A percentile compares a stretch with the other conserved stretches of the same genome.
Conservation (phyloP, 2,888 invertebrate genomes). For the Monoplex corrugatus region DNA sequence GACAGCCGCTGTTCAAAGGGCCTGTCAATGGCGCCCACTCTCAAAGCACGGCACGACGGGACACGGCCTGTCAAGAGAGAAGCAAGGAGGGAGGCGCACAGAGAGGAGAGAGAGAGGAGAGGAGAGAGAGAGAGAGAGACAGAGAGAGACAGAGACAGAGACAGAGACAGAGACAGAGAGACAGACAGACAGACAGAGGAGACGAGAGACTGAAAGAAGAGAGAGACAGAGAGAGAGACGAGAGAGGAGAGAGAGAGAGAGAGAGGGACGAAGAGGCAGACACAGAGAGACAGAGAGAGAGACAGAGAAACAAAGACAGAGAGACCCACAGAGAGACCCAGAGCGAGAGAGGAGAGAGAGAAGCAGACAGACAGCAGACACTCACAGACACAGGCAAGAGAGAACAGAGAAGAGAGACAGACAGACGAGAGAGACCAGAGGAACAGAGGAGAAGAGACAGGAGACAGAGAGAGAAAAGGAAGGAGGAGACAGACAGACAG, state of each 20-base stretch:
- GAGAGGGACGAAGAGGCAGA: background rate
- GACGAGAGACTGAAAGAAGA: too few species aligned
- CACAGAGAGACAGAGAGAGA: slow-evolving; percentile 33
- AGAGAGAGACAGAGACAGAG: background rate
- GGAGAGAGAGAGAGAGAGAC: slow-evolving; percentile 35
- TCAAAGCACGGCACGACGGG: background rate
- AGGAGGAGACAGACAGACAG: background rate
- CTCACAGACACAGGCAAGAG: background rate
- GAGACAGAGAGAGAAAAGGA: background rate
- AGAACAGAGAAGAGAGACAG: background rate
- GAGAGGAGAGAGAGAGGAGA: slow-evolving; percentile 29
- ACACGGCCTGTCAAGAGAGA: slow-evolving; percentile 25
- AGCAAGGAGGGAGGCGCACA: slow-evolving; percentile 34
- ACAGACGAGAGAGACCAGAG: background rate
- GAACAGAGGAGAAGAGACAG: background rate
- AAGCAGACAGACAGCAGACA: slow-evolving; percentile 3
- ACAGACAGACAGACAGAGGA: background rate
- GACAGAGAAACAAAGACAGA: background rate
- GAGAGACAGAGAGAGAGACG: too few species aligned
- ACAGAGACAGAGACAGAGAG: slow-evolving; percentile 5
- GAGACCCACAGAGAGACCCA: background rate
- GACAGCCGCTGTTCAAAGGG: too few species aligned
- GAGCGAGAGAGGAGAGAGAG: background rate
- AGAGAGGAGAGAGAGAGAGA: background rate
- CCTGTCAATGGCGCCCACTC: too few species aligned